These are phyloP conservation scores for Aplysina aerophoba DNA, from an alignment of 37 sponge, comb jelly and placozoan genomes.

Conservation along the genomic window DNA sequence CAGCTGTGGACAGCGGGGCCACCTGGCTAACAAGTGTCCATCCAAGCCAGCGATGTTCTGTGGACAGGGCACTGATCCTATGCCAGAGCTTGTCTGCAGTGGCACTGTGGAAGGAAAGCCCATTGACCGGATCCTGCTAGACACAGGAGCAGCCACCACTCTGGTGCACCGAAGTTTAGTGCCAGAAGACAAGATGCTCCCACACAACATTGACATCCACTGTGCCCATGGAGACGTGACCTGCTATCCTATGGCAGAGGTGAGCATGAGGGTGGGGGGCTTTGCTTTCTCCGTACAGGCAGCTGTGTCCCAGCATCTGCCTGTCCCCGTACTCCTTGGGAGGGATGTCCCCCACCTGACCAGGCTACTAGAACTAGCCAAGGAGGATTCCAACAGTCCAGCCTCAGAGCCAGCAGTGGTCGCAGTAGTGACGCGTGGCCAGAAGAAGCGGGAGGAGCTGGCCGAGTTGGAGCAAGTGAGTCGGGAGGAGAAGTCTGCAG, in stretches of 20 bases:
- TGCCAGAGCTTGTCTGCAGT: background rate
- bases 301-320: conserved; percentile 24
- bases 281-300: background rate
- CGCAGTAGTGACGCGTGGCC: conserved; percentile 25
- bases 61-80: background rate
- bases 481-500: too few relatives aligned
- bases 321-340: conserved; percentile 42
- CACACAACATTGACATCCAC: background rate
- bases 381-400: background rate
- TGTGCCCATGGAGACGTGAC: conserved; percentile 49
- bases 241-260: conserved; percentile 40
- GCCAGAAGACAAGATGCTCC: background rate
- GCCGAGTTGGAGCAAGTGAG: background rate
- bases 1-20: background rate
- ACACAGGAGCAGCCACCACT: conserved; percentile 47
- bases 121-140: conserved; percentile 26
- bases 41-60: background rate
- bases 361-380: background rate
- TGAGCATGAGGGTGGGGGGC: conserved; percentile 27
- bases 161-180: conserved; percentile 40
- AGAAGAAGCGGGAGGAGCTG: conserved; percentile 19
- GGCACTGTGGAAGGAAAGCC: conserved; percentile 25
- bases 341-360: conserved; percentile 39
- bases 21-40: background rate
- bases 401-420: background rate